phyloP scores from a whole-genome alignment of 1,140 invertebrate genomes.

The Papilio polyxenes region DNA sequence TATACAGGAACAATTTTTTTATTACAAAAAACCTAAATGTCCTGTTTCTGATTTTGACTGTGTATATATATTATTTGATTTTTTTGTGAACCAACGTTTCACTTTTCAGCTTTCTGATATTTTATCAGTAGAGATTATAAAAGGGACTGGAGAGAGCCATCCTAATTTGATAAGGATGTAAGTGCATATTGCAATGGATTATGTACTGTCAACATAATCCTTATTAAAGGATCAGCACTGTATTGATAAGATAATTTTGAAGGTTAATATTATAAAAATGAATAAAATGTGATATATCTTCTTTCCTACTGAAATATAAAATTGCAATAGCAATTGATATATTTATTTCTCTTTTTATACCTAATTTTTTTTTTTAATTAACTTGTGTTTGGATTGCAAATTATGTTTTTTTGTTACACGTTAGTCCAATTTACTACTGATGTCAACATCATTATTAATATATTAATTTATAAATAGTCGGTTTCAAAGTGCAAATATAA shows the following conservation, averaged over 20 bases:
- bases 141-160: background rate
- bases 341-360: too few species aligned
- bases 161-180: background rate
- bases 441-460: background rate
- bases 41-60: too few species aligned
- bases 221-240: background rate
- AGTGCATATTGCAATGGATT: background rate
- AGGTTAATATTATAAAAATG: background rate
- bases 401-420: background rate
- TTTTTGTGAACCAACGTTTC: background rate
- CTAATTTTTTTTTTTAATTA: background rate
- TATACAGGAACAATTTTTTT: too few species aligned
- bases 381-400: background rate
- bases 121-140: background rate
- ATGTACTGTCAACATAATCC: background rate
- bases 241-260: conserved; percentile 9
- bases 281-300: background rate
- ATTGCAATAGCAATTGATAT: too few species aligned
- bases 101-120: background rate
- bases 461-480: conserved; percentile 7
- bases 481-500: conserved; percentile 23
- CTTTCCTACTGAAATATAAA: background rate
- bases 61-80: background rate
- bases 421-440: background rate
- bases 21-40: too few species aligned